A percentile compares a stretch with the other conserved stretches of the same genome.
Conservation (phyloP, 2,888 invertebrate genomes). For the Prosapia bicincta region DNA sequence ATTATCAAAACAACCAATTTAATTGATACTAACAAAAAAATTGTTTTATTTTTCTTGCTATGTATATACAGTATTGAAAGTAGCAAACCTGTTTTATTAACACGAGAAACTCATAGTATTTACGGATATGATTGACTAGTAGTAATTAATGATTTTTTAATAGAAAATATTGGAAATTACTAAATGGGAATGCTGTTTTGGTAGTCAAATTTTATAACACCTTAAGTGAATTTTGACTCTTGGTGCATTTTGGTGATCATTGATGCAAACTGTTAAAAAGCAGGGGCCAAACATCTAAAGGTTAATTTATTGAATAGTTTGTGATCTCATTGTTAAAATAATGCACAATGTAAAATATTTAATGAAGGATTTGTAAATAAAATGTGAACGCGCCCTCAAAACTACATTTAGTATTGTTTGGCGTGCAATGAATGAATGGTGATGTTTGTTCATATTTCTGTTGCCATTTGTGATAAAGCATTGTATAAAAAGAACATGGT, state of each 20-base stretch:
- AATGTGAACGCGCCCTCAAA: neutral
- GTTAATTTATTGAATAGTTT: conserved; percentile 28
- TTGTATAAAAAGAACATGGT: conserved; percentile 12
- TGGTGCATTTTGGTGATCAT: neutral
- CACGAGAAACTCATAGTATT: no score
- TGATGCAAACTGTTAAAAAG: neutral
- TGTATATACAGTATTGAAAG: no score
- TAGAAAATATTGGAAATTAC: no score
- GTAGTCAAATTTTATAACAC: neutral
- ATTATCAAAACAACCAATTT: no score
- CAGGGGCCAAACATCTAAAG: conserved; percentile 32
- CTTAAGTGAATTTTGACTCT: neutral
- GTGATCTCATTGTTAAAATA: conserved; percentile 33
- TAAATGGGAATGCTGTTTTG: neutral
- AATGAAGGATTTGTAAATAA: conserved; percentile 23
- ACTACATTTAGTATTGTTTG: neutral
- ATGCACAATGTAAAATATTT: conserved; percentile 26
- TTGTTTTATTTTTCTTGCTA: no score
- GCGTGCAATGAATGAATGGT: neutral
- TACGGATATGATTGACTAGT: no score
- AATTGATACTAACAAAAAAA: no score
- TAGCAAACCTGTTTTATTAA: no score
- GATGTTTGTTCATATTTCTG: conserved; percentile 19
- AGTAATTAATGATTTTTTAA: no score
- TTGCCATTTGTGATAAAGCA: conserved; percentile 33